Percentiles rank a stretch among this genome's conserved stretches.
Evolutionary conservation across 2,797 vertebrate genomes (phyloP).

Genomic region (Brachyrhaphis roseni): DNA sequence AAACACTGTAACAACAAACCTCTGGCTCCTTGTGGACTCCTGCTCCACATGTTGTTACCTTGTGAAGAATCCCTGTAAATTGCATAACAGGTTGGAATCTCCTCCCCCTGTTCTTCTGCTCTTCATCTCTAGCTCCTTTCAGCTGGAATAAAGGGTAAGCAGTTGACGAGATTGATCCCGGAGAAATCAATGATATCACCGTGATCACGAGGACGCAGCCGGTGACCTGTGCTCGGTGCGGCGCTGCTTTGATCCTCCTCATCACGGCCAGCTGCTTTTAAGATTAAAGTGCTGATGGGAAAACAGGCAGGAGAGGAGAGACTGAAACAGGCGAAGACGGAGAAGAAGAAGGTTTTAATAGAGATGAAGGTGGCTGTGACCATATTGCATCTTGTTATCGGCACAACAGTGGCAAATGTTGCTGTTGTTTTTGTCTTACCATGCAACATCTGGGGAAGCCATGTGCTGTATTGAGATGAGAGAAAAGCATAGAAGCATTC

Average conservation of each 20-base stretch:
- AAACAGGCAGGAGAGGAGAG: constrained; percentile 43
- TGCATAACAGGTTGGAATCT: constrained; percentile 60
- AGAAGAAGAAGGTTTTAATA: constrained; percentile 34
- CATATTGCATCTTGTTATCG: constrained; percentile 29
- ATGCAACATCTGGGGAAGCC: background rate
- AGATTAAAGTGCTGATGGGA: constrained; percentile 68
- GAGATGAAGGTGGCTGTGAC: constrained; percentile 58
- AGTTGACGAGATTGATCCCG: constrained; percentile 58
- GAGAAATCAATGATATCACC: constrained; percentile 69
- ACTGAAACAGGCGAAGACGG: constrained; percentile 30
- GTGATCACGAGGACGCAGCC: constrained; percentile 60
- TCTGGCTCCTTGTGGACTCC: constrained; percentile 33
- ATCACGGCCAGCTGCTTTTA: constrained; percentile 64
- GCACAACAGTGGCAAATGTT: constrained; percentile 10
- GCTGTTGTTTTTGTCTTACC: background rate
- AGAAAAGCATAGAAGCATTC: background rate
- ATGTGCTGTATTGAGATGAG: background rate
- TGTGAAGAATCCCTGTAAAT: constrained; percentile 44
- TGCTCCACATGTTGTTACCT: constrained; percentile 50
- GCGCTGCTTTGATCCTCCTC: constrained; percentile 71
- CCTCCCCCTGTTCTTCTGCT: constrained; percentile 41
- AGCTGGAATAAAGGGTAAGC: constrained; percentile 44
- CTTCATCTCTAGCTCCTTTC: constrained; percentile 41
- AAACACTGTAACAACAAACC: constrained; percentile 1
- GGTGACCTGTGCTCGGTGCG: constrained; percentile 62